These are phyloP conservation scores for Lampris megalopsis DNA, from an alignment of 2,113 vertebrate species.

Conservation along the genomic window DNA sequence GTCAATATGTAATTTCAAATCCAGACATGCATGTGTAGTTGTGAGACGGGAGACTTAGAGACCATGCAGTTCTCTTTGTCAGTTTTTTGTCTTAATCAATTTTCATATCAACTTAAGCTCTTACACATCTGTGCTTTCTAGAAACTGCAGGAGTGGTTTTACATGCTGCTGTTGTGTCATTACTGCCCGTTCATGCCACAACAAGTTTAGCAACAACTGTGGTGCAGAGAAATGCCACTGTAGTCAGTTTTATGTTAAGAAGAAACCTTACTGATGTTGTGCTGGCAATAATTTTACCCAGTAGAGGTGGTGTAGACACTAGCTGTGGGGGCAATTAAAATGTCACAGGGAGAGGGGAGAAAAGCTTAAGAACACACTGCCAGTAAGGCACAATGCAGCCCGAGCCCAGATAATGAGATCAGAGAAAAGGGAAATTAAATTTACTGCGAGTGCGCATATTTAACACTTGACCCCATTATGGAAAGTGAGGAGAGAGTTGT, in stretches of 20 bases:
- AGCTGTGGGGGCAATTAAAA: conserved; percentile 27
- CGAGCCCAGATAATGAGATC: conserved; percentile 10
- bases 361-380: conserved; percentile 1
- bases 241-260: neutral
- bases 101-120: neutral
- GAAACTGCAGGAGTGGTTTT: neutral
- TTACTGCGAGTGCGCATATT: conserved; percentile 13
- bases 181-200: too few species aligned
- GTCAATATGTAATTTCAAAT: neutral
- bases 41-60: neutral
- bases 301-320: neutral
- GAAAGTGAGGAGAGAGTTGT: conserved; percentile 27
- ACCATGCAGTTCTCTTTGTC: too few species aligned
- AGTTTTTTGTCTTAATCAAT: too few species aligned
- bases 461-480: conserved; percentile 24
- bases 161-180: neutral
- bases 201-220: neutral
- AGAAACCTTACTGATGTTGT: neutral
- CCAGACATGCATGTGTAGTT: neutral
- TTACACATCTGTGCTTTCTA: neutral
- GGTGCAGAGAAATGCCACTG: neutral
- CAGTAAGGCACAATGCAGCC: neutral
- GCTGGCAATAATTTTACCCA: neutral
- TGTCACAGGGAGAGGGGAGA: conserved; percentile 15
- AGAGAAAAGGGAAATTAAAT: neutral